phyloP scores from a whole-genome alignment of 2,113 vertebrate genomes.

The Gavia stellata region DNA sequence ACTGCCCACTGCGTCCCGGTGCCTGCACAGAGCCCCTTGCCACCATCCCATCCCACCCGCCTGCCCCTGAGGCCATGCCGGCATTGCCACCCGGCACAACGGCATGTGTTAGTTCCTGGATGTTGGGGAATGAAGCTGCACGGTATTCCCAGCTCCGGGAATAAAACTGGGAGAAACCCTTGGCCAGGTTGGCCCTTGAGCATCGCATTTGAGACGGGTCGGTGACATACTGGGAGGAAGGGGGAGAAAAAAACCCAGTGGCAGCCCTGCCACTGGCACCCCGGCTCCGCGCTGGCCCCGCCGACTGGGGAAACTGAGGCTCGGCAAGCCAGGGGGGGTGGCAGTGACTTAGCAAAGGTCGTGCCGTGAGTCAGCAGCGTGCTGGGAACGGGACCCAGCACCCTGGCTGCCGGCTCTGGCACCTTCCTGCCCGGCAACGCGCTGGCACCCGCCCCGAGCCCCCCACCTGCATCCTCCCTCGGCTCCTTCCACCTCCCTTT shows the following conservation, averaged over 20 bases:
- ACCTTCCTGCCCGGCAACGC: neutral
- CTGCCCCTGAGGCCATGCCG: neutral
- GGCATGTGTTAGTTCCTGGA: rapidly evolving
- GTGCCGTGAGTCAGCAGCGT: neutral
- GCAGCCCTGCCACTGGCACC: neutral
- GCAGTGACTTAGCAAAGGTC: neutral
- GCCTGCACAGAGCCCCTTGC: neutral
- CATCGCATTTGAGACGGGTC: rapidly evolving
- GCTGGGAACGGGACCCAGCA: neutral
- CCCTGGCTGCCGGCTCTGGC: neutral
- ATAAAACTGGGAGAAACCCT: neutral
- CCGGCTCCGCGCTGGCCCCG: rapidly evolving
- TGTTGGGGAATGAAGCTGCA: neutral
- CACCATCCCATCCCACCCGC: rapidly evolving
- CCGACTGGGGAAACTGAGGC: neutral
- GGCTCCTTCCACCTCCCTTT: neutral
- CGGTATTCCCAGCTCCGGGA: neutral
- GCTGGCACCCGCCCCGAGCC: neutral
- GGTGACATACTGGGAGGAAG: neutral
- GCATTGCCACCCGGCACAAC: neutral
- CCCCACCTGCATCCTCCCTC: neutral
- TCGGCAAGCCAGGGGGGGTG: rapidly evolving
- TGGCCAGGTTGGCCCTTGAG: neutral
- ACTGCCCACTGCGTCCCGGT: rapidly evolving
- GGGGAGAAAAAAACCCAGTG: rapidly evolving